A percentile compares a stretch with the other conserved stretches of the same genome.
Conservation (phyloP, 2,113 vertebrate species). For the Gallinago media region DNA sequence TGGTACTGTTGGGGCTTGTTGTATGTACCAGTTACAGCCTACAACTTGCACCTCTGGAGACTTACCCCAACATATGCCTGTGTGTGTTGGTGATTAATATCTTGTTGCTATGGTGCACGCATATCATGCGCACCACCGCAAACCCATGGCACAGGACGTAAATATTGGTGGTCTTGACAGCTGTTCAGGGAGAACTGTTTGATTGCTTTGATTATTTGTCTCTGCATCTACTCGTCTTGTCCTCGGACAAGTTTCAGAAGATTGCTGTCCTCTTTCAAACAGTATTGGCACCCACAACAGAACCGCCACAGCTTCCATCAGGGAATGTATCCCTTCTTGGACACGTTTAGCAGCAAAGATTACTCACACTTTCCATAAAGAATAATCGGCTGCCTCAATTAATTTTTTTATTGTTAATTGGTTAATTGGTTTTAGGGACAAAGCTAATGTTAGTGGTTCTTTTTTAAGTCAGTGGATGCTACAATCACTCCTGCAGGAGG, state of each 20-base stretch:
- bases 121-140: neutral
- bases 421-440: neutral
- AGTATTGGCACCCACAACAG: neutral
- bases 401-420: too few relatives aligned
- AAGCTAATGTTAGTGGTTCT: neutral
- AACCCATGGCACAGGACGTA: neutral
- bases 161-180: constrained; percentile 49
- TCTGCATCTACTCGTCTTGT: constrained; percentile 41
- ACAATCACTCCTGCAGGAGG: neutral
- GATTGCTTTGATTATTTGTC: constrained; percentile 32
- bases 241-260: constrained; percentile 5
- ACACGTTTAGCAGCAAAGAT: neutral
- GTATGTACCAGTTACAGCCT: neutral
- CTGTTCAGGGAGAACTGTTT: constrained; percentile 4
- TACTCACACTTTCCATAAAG: neutral
- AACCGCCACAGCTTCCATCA: neutral
- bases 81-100: constrained; percentile 45
- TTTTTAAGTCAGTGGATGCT: neutral
- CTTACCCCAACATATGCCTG: neutral
- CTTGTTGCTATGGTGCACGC: constrained; percentile 33
- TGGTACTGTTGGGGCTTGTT: constrained; percentile 35
- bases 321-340: neutral
- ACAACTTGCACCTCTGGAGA: neutral
- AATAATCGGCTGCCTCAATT: neutral
- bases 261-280: neutral